A percentile compares a stretch with the other conserved stretches of the same genome.
phyloP scores from a whole-genome alignment of 2,888 invertebrate genomes.

The Drosophila borborema region DNA sequence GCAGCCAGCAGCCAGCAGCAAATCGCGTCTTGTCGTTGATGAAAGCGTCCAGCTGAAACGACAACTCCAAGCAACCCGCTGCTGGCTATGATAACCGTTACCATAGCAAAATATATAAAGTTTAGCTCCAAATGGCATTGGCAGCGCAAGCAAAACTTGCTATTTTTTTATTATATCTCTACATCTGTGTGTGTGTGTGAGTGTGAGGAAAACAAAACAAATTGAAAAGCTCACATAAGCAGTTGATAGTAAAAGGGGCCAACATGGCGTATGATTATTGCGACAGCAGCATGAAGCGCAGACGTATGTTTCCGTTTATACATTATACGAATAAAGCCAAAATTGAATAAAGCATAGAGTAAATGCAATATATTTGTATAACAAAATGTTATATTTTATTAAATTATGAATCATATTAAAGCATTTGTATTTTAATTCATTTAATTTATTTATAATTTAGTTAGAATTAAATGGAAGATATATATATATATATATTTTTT shows the following conservation, averaged over 20 bases:
- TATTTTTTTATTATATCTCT: constrained; percentile 56
- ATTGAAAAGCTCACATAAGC: constrained; percentile 78
- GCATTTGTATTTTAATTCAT: background rate
- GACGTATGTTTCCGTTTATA: constrained; percentile 17
- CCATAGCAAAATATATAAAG: constrained; percentile 77
- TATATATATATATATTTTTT: no score
- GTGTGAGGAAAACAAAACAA: constrained; percentile 70
- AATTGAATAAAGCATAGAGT: constrained; percentile 1
- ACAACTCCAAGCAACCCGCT: constrained; percentile 41
- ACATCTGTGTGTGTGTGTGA: constrained; percentile 1
- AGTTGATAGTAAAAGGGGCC: constrained; percentile 55
- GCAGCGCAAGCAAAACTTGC: constrained; percentile 70
- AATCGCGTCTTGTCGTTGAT: constrained; percentile 60
- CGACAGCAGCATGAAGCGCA: constrained; percentile 42
- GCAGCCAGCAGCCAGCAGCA: constrained; percentile 51
- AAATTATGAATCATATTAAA: background rate
- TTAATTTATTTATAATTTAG: background rate
- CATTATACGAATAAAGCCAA: constrained; percentile 11
- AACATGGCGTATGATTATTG: constrained; percentile 77
- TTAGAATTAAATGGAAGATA: background rate
- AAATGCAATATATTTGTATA: background rate
- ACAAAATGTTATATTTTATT: background rate
- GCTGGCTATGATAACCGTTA: constrained; percentile 70
- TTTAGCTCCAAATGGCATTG: constrained; percentile 75
- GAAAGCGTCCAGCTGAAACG: constrained; percentile 54